Conservation (phyloP, 2,113 vertebrate genomes). For the Nicator chloris region DNA sequence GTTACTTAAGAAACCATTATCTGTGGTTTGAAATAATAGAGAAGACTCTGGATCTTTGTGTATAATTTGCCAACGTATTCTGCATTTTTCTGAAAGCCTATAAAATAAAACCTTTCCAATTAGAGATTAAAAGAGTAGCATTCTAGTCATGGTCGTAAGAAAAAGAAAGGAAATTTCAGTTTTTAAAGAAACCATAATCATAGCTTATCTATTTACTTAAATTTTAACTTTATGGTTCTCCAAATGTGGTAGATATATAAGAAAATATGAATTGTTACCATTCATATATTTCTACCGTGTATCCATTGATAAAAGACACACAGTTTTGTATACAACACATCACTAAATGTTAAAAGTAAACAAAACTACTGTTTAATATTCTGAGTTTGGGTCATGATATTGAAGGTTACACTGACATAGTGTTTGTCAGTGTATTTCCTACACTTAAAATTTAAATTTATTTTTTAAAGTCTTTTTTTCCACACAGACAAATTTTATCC, state of each 20-base stretch:
- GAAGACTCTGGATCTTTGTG: neutral
- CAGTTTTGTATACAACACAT: neutral
- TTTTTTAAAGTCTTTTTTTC: neutral
- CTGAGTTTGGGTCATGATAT: neutral
- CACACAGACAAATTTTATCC: neutral
- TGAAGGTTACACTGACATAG: neutral
- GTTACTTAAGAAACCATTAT: conserved; percentile 6
- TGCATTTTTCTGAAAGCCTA: neutral
- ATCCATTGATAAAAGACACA: neutral
- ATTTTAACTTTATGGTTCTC: neutral
- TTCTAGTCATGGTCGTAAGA: neutral
- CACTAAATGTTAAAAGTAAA: neutral
- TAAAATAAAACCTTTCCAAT: neutral
- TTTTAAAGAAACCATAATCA: neutral
- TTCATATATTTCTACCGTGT: neutral
- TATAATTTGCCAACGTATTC: neutral
- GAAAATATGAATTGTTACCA: neutral
- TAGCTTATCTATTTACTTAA: neutral
- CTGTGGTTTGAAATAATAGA: neutral
- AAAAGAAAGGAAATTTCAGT: neutral
- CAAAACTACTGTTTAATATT: neutral
- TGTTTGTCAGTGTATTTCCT: neutral
- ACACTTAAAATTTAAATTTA: neutral
- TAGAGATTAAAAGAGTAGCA: neutral
- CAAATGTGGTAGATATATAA: neutral